Percentiles rank a stretch among this genome's conserved stretches.
Evolutionary conservation across 2,113 vertebrate species (phyloP).

Genomic region (Nothocercus julius): DNA sequence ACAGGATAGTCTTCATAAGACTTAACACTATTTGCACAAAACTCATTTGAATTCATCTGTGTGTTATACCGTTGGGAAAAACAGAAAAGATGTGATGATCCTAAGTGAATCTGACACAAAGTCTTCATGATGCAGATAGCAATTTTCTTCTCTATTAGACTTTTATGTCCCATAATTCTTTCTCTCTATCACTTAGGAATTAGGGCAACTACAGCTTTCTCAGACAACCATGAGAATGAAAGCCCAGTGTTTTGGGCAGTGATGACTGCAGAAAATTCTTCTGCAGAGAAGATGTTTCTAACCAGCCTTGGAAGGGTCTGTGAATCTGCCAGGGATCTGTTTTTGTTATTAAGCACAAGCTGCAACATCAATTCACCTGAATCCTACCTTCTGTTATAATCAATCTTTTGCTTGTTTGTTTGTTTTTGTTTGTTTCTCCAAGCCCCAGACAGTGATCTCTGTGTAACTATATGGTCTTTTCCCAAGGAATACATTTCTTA

Average conservation of each 20-base stretch:
- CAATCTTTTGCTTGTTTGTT: too few species aligned
- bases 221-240: neutral
- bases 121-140: neutral
- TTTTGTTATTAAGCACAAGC: neutral
- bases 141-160: neutral
- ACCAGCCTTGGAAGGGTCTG: neutral
- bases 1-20: neutral
- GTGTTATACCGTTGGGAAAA: neutral
- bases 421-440: neutral
- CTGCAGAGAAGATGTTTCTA: neutral
- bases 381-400: neutral
- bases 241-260: neutral
- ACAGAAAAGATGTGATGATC: neutral
- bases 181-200: neutral
- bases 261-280: neutral
- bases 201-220: neutral
- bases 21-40: neutral
- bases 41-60: neutral
- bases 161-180: neutral
- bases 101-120: neutral
- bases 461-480: neutral
- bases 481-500: neutral
- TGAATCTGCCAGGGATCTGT: neutral
- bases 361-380: neutral
- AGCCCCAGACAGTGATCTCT: neutral